A percentile compares a stretch with the other conserved stretches of the same genome.
phyloP scores from a whole-genome alignment of 2,888 invertebrate species.

The Drosophila eohydei region DNA sequence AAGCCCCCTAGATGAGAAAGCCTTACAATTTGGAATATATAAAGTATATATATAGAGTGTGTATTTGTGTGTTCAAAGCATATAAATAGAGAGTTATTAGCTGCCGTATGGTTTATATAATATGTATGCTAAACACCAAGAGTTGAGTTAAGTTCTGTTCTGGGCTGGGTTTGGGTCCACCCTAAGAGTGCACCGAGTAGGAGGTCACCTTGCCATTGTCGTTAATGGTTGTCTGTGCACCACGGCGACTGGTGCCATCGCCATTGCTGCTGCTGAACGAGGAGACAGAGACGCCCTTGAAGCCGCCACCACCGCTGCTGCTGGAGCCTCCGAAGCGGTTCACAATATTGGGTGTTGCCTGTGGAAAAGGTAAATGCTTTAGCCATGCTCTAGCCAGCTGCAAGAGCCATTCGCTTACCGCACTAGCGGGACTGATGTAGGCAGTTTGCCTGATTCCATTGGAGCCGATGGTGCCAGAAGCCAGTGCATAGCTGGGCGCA shows the following conservation, averaged over 20 bases:
- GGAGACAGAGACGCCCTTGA: conserved; percentile 87
- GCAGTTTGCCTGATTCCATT: conserved; percentile 87
- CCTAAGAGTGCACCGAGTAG: conserved; percentile 85
- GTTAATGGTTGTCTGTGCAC: conserved; percentile 89
- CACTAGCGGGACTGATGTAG: conserved; percentile 87
- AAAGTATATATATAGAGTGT: conserved; percentile 22
- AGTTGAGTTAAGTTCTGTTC: conserved; percentile 8
- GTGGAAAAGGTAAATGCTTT: not conserved
- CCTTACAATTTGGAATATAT: conserved; percentile 10
- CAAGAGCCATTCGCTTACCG: conserved; percentile 82
- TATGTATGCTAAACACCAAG: conserved; percentile 44
- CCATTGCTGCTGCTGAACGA: conserved; percentile 89
- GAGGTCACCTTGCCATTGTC: conserved; percentile 90
- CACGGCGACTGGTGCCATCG: conserved; percentile 86
- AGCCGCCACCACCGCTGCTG: conserved; percentile 76
- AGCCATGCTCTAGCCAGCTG: too few relatives aligned
- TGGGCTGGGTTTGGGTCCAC: not conserved
- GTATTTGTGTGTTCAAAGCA: conserved; percentile 27
- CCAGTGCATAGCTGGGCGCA: conserved; percentile 85
- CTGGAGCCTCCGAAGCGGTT: conserved; percentile 65
- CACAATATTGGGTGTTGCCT: conserved; percentile 81
- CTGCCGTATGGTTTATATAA: conserved; percentile 7
- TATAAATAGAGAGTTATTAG: conserved; percentile 44
- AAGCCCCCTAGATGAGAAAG: conserved; percentile 42
- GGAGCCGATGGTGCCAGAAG: conserved; percentile 86